Conservation (phyloP, 2,113 vertebrate species). For the Nestor notabilis region DNA sequence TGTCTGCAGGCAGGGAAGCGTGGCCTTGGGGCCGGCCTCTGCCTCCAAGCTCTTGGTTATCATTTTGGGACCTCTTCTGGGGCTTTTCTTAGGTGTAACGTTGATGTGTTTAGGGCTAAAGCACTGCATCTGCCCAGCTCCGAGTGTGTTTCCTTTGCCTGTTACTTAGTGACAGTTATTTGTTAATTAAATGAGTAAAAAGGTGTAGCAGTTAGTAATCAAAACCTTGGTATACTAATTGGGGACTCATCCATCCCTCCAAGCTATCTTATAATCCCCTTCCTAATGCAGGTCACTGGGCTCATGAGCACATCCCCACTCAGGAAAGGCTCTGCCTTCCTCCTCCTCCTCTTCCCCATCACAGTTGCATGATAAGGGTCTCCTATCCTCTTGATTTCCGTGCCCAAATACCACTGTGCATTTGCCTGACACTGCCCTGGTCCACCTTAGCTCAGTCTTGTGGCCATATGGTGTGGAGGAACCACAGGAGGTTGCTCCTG, state of each 20-base stretch:
- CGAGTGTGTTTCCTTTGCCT: not conserved
- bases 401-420: not conserved
- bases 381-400: not conserved
- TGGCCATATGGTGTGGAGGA: not conserved
- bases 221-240: not conserved
- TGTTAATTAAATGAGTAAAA: not conserved
- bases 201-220: not conserved
- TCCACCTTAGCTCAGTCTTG: not conserved
- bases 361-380: not conserved
- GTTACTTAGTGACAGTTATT: not conserved
- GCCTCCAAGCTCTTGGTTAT: not conserved
- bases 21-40: not conserved
- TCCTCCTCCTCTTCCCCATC: not conserved
- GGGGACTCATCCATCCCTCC: not conserved
- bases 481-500: not conserved
- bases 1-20: not conserved
- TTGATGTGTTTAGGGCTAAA: not conserved
- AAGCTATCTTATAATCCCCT: not conserved
- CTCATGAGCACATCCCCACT: not conserved
- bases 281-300: not conserved
- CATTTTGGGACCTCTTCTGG: not conserved
- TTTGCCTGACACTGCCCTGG: not conserved
- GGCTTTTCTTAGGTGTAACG: not conserved
- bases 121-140: not conserved
- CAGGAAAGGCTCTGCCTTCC: not conserved